Percentiles rank a stretch among this genome's conserved stretches.
Conservation (phyloP, 1,140 invertebrate genomes). For the Danaus melanippus region DNA sequence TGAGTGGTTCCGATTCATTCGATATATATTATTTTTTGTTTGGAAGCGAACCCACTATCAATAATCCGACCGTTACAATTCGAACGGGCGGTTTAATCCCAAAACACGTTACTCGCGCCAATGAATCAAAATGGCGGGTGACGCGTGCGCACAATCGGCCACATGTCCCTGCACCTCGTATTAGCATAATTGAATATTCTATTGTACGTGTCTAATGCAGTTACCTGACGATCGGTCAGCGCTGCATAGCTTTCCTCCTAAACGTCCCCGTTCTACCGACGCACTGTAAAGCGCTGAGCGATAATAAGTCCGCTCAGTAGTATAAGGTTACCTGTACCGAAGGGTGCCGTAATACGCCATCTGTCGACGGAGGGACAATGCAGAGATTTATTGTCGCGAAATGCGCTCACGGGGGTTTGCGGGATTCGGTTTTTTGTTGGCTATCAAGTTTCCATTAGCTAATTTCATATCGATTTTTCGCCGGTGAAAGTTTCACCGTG, state of each 20-base stretch:
- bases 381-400: constrained; percentile 64
- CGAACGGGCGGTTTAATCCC: constrained; percentile 44
- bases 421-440: constrained; percentile 58
- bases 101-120: constrained; percentile 28
- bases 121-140: constrained; percentile 32
- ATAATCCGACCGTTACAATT: constrained; percentile 46
- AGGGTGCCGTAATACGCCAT: constrained; percentile 46
- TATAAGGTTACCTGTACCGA: constrained; percentile 56
- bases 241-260: constrained; percentile 30
- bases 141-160: constrained; percentile 49
- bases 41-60: constrained; percentile 1
- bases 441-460: constrained; percentile 70
- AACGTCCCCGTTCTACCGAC: background rate
- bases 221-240: constrained; percentile 40
- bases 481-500: constrained; percentile 46
- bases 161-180: constrained; percentile 35
- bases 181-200: constrained; percentile 65
- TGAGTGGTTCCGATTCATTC: no score
- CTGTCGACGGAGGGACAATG: constrained; percentile 54
- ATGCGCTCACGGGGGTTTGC: constrained; percentile 50
- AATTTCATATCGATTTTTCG: constrained; percentile 62
- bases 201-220: constrained; percentile 63
- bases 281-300: constrained; percentile 31
- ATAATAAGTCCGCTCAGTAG: constrained; percentile 14
- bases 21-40: no score